Percentiles rank a stretch among this genome's conserved stretches.
Conservation (phyloP, 2,888 invertebrate genomes). For the Isoperla grammatica region DNA sequence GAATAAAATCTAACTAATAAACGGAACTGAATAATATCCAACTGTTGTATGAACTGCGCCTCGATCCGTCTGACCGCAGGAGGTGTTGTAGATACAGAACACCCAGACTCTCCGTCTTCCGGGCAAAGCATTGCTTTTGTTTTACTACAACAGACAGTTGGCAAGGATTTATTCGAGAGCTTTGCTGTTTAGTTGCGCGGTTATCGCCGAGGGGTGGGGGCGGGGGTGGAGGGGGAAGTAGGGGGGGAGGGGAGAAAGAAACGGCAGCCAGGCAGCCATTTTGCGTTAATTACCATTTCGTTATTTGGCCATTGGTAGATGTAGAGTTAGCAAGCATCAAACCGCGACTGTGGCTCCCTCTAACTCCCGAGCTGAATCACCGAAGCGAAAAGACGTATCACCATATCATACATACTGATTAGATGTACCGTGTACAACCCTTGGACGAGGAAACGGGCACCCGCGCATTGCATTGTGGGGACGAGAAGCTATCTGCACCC, state of each 20-base stretch:
- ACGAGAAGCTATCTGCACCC: too few species aligned
- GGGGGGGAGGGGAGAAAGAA: conserved; percentile 17
- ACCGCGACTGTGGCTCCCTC: neutral
- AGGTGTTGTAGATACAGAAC: too few species aligned
- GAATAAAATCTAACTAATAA: too few species aligned
- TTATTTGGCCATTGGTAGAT: conserved; percentile 30
- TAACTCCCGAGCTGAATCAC: conserved; percentile 4
- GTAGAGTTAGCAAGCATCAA: conserved; percentile 17
- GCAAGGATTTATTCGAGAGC: neutral
- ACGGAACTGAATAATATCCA: too few species aligned
- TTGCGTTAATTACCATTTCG: conserved; percentile 32
- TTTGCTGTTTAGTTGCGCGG: neutral
- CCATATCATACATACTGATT: conserved; percentile 22
- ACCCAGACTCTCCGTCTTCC: too few species aligned
- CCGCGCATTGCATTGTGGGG: too few species aligned
- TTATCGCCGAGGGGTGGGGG: neutral
- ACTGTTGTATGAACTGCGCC: too few species aligned
- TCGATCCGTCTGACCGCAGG: too few species aligned
- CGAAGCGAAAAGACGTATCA: conserved; percentile 7
- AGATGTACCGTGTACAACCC: neutral
- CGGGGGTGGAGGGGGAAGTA: conserved; percentile 9
- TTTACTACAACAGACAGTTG: neutral
- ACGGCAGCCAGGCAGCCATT: conserved; percentile 31
- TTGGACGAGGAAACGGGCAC: too few species aligned
- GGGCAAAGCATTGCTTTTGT: too few species aligned